A percentile compares a stretch with the other conserved stretches of the same genome.
phyloP scores from a whole-genome alignment of 2,888 invertebrate species.

The Drosophila antonietae region DNA sequence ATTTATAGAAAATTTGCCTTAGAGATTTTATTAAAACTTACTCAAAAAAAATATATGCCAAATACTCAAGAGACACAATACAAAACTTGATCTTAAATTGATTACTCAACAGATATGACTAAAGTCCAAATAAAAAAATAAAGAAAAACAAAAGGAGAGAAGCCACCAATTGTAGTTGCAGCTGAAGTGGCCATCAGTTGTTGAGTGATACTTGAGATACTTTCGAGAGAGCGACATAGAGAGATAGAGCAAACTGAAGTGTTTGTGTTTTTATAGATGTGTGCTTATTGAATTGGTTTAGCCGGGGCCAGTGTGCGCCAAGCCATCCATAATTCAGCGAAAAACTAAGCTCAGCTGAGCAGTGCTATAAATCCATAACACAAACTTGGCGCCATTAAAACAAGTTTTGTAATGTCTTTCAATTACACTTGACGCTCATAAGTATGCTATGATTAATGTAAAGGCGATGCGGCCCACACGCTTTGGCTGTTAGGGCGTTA shows the following conservation, averaged over 20 bases:
- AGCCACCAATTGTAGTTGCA: constrained; percentile 3
- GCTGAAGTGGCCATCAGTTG: constrained; percentile 15
- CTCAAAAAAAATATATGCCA: too few species aligned
- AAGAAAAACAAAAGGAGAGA: background rate
- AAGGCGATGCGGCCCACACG: constrained; percentile 43
- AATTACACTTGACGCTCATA: constrained; percentile 77
- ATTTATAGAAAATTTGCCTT: too few species aligned
- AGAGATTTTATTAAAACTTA: too few species aligned
- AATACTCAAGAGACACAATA: too few species aligned
- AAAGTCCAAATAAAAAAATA: background rate
- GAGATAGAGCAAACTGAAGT: background rate
- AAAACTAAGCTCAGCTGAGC: constrained; percentile 17
- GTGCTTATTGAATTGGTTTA: constrained; percentile 19
- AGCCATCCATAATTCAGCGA: constrained; percentile 41
- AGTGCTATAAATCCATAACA: constrained; percentile 68
- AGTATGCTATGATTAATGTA: constrained; percentile 80
- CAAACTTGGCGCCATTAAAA: constrained; percentile 68
- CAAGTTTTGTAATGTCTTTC: constrained; percentile 78
- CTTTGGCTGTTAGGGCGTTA: constrained; percentile 12
- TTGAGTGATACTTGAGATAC: constrained; percentile 6
- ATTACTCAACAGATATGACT: background rate
- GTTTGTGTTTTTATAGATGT: constrained; percentile 13
- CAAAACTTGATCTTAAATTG: background rate
- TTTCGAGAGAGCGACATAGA: background rate
- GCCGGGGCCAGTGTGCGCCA: constrained; percentile 9